Conservation (phyloP, 1,140 invertebrate species). For the Hesperophylax magnus region DNA sequence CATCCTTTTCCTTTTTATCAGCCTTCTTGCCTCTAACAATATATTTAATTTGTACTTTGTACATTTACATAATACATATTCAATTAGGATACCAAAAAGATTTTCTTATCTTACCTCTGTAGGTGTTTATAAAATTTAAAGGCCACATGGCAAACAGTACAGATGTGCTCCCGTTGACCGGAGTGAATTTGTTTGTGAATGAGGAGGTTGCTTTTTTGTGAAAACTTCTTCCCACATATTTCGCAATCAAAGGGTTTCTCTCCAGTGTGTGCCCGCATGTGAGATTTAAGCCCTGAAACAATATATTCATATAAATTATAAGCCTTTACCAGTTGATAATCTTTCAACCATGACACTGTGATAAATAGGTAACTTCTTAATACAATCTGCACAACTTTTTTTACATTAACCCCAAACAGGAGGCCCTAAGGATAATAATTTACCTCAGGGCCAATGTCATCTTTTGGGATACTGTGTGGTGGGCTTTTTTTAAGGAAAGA, state of each 20-base stretch:
- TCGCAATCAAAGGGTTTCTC: conserved; percentile 55
- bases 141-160: conserved; percentile 49
- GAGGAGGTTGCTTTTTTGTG: conserved; percentile 53
- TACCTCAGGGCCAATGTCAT: too few species aligned
- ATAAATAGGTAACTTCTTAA: too few species aligned
- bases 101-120: conserved; percentile 41
- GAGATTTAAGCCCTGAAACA: conserved; percentile 53
- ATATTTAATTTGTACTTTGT: background rate
- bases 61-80: background rate
- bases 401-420: too few species aligned
- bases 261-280: conserved; percentile 54
- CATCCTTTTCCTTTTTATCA: too few species aligned
- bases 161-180: conserved; percentile 48
- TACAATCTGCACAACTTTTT: too few species aligned
- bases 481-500: too few species aligned
- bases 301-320: background rate
- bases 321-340: background rate
- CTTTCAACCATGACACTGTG: too few species aligned
- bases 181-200: conserved; percentile 56
- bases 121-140: conserved; percentile 57
- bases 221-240: conserved; percentile 52
- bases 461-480: too few species aligned
- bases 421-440: too few species aligned
- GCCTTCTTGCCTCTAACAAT: too few species aligned
- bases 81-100: background rate